A percentile compares a stretch with the other conserved stretches of the same genome.
phyloP scores from a whole-genome alignment of 2,888 invertebrate species.

The Ennomos erosarius region DNA sequence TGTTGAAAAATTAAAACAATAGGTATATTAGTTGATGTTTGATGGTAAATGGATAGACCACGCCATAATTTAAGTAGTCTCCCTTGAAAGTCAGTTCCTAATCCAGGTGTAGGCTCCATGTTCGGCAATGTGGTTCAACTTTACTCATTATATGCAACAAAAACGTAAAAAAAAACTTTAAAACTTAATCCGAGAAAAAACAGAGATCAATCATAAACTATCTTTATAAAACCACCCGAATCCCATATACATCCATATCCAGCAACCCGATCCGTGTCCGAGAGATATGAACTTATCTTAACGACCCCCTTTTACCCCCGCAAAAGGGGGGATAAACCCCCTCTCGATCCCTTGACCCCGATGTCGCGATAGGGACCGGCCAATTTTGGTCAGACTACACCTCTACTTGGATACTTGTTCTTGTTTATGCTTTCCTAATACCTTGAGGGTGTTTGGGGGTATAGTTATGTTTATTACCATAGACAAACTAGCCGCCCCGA shows the following conservation, averaged over 20 bases:
- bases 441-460: constrained; percentile 32
- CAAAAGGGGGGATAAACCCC: constrained; percentile 6
- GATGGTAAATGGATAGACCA: too few species aligned
- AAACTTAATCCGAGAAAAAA: too few species aligned
- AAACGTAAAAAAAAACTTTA: too few species aligned
- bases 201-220: background rate
- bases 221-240: constrained; percentile 37
- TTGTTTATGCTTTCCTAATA: constrained; percentile 51
- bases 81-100: too few species aligned
- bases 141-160: too few species aligned
- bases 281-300: constrained; percentile 78
- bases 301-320: constrained; percentile 54
- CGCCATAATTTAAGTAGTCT: too few species aligned
- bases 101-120: too few species aligned
- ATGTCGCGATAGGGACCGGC: constrained; percentile 68
- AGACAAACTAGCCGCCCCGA: too few species aligned
- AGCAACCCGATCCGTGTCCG: constrained; percentile 72
- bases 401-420: constrained; percentile 59
- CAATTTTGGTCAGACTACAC: constrained; percentile 75
- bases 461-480: constrained; percentile 19
- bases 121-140: too few species aligned
- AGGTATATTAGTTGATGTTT: too few species aligned
- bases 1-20: too few species aligned
- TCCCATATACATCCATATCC: constrained; percentile 55
- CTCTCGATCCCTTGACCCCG: constrained; percentile 31